Evolutionary conservation across 2,113 vertebrate species (phyloP).

Genomic region (Podocnemis expansa): DNA sequence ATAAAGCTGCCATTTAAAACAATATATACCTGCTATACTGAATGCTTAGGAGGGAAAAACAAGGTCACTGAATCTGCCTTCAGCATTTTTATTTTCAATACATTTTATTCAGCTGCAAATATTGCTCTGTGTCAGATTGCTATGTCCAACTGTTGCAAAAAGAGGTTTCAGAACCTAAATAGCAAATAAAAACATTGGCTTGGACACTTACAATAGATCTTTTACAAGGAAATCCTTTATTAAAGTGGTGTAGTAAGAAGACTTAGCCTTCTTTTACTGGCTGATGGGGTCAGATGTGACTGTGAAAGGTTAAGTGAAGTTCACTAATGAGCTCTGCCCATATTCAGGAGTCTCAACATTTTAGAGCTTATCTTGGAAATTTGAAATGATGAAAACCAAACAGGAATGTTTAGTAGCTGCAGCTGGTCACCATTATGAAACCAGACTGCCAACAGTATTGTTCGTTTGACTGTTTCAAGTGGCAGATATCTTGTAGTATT

Average conservation of each 20-base stretch:
- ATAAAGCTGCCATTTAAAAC: constrained; percentile 38
- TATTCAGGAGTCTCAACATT: constrained; percentile 74
- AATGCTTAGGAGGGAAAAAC: background rate
- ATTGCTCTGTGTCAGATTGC: background rate
- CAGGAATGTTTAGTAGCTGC: constrained; percentile 80
- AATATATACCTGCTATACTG: constrained; percentile 29
- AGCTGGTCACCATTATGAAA: constrained; percentile 77
- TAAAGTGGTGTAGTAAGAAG: background rate
- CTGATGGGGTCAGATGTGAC: background rate
- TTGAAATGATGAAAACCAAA: constrained; percentile 73
- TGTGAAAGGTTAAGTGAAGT: constrained; percentile 72
- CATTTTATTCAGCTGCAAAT: background rate
- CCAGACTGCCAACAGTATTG: constrained; percentile 14
- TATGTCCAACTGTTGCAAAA: background rate
- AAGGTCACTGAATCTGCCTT: constrained; percentile 32
- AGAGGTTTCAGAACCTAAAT: background rate
- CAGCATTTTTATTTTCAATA: constrained; percentile 3
- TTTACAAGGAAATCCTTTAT: background rate
- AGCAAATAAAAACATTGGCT: background rate
- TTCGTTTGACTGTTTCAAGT: background rate
- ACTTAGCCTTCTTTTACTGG: background rate
- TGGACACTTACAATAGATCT: background rate
- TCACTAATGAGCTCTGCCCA: constrained; percentile 67
- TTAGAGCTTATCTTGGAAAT: constrained; percentile 77
- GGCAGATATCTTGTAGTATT: background rate